Evolutionary conservation across 2,113 vertebrate species (phyloP).

Genomic region (Odontophorus gujanensis): DNA sequence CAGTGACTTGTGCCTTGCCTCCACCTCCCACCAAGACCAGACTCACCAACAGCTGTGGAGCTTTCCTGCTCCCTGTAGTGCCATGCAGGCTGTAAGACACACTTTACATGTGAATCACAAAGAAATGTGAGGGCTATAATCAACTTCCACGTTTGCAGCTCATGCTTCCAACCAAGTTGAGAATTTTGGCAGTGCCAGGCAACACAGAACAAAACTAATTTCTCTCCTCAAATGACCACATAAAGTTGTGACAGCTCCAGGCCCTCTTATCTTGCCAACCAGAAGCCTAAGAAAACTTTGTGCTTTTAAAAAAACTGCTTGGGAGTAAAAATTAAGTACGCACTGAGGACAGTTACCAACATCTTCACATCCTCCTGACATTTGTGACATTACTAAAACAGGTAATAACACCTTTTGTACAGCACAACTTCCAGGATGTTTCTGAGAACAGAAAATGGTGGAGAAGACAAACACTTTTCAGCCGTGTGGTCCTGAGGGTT

Average conservation of each 20-base stretch:
- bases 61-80: not conserved
- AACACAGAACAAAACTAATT: not conserved
- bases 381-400: not conserved
- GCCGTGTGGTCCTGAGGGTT: fast-evolving
- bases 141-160: not conserved
- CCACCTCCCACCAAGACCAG: slow-evolving; percentile 30
- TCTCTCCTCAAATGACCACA: not conserved
- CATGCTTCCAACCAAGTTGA: slow-evolving; percentile 14
- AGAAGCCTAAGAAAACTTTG: not conserved
- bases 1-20: not conserved
- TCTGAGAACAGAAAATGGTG: fast-evolving
- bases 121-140: slow-evolving; percentile 39
- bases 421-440: not conserved
- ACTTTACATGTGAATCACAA: slow-evolving; percentile 21
- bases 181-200: not conserved
- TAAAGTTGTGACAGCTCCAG: not conserved
- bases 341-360: not conserved
- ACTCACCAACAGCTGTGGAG: slow-evolving; percentile 40
- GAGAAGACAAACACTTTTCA: not conserved
- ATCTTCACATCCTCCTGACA: not conserved
- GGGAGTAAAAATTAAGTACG: not conserved
- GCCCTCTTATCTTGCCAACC: not conserved
- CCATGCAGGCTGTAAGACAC: not conserved
- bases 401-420: fast-evolving
- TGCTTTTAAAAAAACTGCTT: not conserved